Base-by-base conservation (phyloP, 92 coral and sea anemone genomes). In the Zoanthus sociatus region DNA sequence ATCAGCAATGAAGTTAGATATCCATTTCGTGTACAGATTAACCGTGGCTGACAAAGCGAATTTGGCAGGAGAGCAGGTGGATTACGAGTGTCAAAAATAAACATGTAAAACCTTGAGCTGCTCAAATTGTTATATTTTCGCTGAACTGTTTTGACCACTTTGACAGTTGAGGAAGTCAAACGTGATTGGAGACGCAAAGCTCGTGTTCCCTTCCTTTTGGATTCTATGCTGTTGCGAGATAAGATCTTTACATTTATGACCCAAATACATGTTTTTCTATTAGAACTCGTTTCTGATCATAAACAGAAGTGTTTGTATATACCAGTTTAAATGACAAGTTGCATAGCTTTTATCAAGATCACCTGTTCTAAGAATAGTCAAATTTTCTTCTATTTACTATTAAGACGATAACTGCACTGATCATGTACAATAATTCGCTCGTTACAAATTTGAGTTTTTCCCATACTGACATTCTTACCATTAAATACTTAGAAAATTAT, bases 1-100 rank as follows among this genome's bases (percentile, higher is more conserved):
- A 81, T 81, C 85, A 74, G 66, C 76, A 81, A 81, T 81, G 76
- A 64, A 81, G 75, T 81, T 61, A 81, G 85, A 81, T 81, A 46
- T 81, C 66, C 85, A 47, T 66, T 66, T 81, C 60, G 66, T 67
- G 60, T 46, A 81, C 75, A 81, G 85, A 81, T 81, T 81, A 81
- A 81, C 85, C 67, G 61, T 81, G 21, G 85, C 73, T 81, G 75
- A 81, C 85, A 81, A 55, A 81, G 67, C 75, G 37, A 67, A 81
- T 81, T 64, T 67, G 63, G 85, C 74, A 64, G 20, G 17, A 61
- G 85, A 51, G 85, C 85, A 81, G 85, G 85, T 81, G 85, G 85
- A 66, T 81, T 66, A 63, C 14, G 64, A 45, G 85, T 44, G 20
- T 55, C 31, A 12, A 11, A 32, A 63, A 73, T 81, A 66, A 81